Base-by-base conservation (phyloP, 2,888 invertebrate species). In the Hylaea fasciaria region DNA sequence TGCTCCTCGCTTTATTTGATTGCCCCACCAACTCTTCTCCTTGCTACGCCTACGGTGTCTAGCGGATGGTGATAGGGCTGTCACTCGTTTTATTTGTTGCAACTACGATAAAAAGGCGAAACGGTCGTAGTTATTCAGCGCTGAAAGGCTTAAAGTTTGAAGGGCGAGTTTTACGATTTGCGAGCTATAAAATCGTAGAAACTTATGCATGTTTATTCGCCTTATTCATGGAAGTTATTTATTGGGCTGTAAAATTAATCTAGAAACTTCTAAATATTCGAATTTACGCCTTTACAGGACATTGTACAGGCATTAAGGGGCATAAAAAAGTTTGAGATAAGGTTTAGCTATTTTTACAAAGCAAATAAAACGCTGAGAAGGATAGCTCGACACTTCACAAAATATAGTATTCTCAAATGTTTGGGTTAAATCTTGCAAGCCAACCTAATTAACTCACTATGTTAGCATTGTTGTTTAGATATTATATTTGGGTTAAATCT, bases 31-130 rank as follows among this genome's bases (percentile, higher is more conserved):
- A 3, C 28, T 32, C 9, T 32, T 32, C 3, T 32, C 10, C 41
- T 57, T 12, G 13, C 4, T 57, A 9, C 51, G 28, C 10, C 16
- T 29, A 29, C 68, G 62, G 63, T 60, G 49, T 65, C 61, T 71
- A 70, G 68, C 67, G 58, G 64, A 68, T 40, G 66, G 45, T 57
- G 72, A 72, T 74, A 71, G 72, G 72, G 70, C 66, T 72, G 76
- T 70, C 72, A 66, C 69, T 72, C 66, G 66, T 74, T 77, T 77
- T 73, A 73, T 77, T 73, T 57, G 63, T 63, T 70, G 64, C 70
- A 73, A 58, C 63, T 71, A 68, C 70, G 69, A 69, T 74, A 62
- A 76, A 70, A 72, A 68, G 67, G 64, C 65, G 56, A 69, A 72
- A 71, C 66, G 65, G 65, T 66, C 64, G 69, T 64, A 68, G 66